phyloP scores from a whole-genome alignment of 53 echinoderm and acorn worm species.

The Patiria pectinifera region DNA sequence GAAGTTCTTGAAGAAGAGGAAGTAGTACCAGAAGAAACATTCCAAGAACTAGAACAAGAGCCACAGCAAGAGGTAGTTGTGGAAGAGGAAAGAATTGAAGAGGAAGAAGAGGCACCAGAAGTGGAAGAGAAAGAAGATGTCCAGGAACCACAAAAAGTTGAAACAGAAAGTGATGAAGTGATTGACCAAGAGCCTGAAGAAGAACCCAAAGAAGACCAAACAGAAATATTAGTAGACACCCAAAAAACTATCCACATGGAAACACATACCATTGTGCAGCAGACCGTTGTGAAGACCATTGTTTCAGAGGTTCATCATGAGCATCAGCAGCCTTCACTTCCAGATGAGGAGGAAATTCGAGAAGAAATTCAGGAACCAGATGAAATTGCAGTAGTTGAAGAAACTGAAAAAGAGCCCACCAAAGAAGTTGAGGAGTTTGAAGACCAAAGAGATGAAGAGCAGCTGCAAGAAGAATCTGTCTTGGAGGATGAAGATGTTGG shows the following conservation, averaged over 20 bases:
- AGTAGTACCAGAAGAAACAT: constrained; percentile 4
- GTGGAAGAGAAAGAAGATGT: constrained; percentile 14
- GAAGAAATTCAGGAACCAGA: not conserved
- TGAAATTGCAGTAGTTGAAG: not conserved
- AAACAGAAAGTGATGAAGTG: constrained; percentile 39
- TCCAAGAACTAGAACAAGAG: not conserved
- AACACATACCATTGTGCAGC: constrained; percentile 40
- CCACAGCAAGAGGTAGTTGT: constrained; percentile 26
- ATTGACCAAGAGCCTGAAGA: not conserved
- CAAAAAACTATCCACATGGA: constrained; percentile 27
- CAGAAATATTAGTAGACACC: not conserved
- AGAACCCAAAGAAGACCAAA: constrained; percentile 1
- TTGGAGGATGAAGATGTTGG: not conserved
- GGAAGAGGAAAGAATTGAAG: constrained; percentile 36
- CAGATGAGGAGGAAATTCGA: not conserved
- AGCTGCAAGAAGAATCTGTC: constrained; percentile 22
- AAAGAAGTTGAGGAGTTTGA: constrained; percentile 1
- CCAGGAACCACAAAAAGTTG: constrained; percentile 10
- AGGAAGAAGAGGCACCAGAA: constrained; percentile 7
- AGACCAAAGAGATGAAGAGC: constrained; percentile 13
- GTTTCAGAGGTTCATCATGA: constrained; percentile 49
- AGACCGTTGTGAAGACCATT: constrained; percentile 57
- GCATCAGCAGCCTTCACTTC: constrained; percentile 4
- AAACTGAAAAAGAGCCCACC: not conserved
- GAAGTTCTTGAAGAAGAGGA: not conserved